Percentiles rank a stretch among this genome's conserved stretches.
These are phyloP conservation scores for Teleopsis dalmanni DNA, from an alignment of 1,140 invertebrate species.

Conservation along the genomic window DNA sequence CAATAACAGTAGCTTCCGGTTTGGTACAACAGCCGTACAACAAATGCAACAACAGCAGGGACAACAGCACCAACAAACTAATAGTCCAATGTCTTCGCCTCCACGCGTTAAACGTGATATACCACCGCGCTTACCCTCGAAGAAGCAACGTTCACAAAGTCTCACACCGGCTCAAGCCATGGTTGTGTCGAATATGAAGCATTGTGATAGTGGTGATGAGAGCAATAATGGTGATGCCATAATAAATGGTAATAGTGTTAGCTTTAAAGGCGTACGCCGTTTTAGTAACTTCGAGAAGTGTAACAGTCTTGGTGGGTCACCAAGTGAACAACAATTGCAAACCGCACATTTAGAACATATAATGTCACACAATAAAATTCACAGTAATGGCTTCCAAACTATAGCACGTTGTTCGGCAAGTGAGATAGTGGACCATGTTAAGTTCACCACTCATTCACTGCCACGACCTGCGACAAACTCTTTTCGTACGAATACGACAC, in stretches of 20 bases:
- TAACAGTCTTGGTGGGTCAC: not conserved
- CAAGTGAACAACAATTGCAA: not conserved
- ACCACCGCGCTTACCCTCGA: conserved; percentile 53
- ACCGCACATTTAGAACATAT: conserved; percentile 4
- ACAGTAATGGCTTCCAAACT: conserved; percentile 33
- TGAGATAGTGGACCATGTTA: conserved; percentile 29
- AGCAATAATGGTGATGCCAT: conserved; percentile 21
- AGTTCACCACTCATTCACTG: conserved; percentile 53
- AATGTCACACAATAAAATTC: conserved; percentile 12
- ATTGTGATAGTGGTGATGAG: conserved; percentile 30
- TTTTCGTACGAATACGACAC: conserved; percentile 20
- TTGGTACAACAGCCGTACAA: conserved; percentile 16
- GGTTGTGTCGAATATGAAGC: conserved; percentile 30
- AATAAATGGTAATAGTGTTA: conserved; percentile 4
- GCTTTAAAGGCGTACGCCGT: not conserved
- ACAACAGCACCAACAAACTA: conserved; percentile 12
- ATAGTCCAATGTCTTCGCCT: conserved; percentile 48
- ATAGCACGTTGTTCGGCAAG: conserved; percentile 35
- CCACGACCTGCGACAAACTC: conserved; percentile 42
- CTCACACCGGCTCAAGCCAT: conserved; percentile 53
- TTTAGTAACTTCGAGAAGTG: conserved; percentile 14
- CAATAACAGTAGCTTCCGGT: conserved; percentile 25
- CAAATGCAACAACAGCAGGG: conserved; percentile 10
- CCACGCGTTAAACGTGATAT: conserved; percentile 49
- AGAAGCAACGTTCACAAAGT: conserved; percentile 61